Conservation (phyloP, 2,888 invertebrate species). For the Patella depressa region DNA sequence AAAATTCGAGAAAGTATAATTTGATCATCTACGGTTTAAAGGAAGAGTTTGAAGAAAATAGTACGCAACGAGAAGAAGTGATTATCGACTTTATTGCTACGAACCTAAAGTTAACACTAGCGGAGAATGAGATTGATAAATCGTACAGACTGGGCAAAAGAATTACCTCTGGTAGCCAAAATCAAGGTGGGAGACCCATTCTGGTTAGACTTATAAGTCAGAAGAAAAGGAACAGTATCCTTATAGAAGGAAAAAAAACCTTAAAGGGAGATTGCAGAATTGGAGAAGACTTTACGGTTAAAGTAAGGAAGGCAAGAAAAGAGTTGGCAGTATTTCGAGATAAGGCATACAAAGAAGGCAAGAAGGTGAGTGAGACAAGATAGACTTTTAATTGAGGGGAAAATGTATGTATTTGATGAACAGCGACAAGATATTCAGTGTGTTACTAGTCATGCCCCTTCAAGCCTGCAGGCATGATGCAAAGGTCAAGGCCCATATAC, state of each 20-base stretch:
- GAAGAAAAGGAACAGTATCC: too few relatives aligned
- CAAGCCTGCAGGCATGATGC: background rate
- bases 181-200: too few relatives aligned
- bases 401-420: background rate
- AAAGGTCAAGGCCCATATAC: background rate
- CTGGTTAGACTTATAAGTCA: too few relatives aligned
- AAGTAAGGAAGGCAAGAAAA: background rate
- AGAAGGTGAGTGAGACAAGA: background rate
- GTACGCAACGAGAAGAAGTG: too few relatives aligned
- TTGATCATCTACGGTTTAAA: too few relatives aligned
- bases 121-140: too few relatives aligned
- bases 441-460: background rate
- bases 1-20: too few relatives aligned
- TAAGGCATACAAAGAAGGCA: background rate
- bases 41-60: too few relatives aligned
- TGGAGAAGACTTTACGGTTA: background rate
- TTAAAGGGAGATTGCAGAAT: background rate
- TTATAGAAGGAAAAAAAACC: background rate
- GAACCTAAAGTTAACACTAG: too few relatives aligned
- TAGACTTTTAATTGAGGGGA: background rate
- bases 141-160: too few relatives aligned
- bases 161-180: too few relatives aligned
- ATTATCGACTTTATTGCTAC: too few relatives aligned
- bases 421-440: background rate
- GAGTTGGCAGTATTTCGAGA: background rate